Evolutionary conservation across 1,140 invertebrate genomes (phyloP), one percentile per base, ranked within the genome.

Genomic region (Dendroctonus ponderosae): DNA sequence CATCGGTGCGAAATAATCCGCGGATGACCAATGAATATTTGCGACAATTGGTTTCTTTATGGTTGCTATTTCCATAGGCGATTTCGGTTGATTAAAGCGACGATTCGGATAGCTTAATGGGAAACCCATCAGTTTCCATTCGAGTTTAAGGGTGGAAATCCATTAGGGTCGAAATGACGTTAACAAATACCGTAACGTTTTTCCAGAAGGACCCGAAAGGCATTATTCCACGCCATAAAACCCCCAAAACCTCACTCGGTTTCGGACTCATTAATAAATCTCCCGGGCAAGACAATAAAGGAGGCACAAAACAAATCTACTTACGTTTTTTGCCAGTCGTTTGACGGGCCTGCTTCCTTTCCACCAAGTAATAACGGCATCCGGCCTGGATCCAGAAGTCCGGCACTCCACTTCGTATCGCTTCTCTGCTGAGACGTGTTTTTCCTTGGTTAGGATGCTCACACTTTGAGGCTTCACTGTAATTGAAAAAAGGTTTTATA

Each of bases 311-410:
- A 65, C 53, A 65, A 57, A 65, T 65, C 52, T 73, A 87, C 89
- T 91, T 80, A 92, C 90, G 74, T 87, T 91, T 79, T 91, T 89
- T 57, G 87, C 86, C 77, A 89, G 85, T 76, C 85, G 84, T 79
- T 90, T 89, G 44, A 93, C 85, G 75, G 89, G 88, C 72, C 87
- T 84, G 75, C 86, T 90, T 66, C 88, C 89, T 76, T 91, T 92
- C 89, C 89, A 92, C 90, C 91, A 94, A 15, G 89, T 89, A 72
- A 95, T 91, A n/a, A 85, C 79, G 3, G 92, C 90, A 68, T 89
- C 85, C 0, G 93, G 92, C 62, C 89, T 82, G 0, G 92, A 93
- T 46, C 92, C 93, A 0, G 85, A 85, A 26, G 91, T 89, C 70
- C 88, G 85, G 75, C 93, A 95, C 75, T 91, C 89, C 26, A 95